Evolutionary conservation across 2,797 vertebrate species (phyloP), one percentile per base, ranked within the genome.

Genomic region (Melanotaenia nigrans): DNA sequence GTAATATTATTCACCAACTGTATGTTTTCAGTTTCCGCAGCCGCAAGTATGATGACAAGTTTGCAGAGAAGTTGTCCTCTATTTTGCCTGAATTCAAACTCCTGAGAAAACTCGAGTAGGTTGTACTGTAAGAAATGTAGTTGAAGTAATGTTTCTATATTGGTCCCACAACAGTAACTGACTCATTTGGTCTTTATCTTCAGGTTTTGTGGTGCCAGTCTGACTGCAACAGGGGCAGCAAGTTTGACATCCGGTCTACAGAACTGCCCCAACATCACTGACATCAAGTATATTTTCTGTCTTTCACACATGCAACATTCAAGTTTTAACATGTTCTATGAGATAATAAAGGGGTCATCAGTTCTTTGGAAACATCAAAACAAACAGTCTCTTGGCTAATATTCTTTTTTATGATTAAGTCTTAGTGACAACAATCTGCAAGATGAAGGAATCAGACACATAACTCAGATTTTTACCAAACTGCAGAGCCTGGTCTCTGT

Each of bases 21-120:
- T 79, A 20, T 84, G 0, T 77, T 70, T 35, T 73, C 85, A 99
- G 97, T 81, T 97, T 98, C 88, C 95, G 87, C 36, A 92, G 96
- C 71, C 94, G 96, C 61, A 98, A 93, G 61, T 97, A 94, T 35
- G 94, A 92, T 0, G 90, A 97, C 30, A 91, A 84, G 68, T 97
- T 99, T 88, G 96, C 95, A 6, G 92, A 95, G 85, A 95, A 94
- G 76, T 90, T 99, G 78, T 92, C 95, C 6, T 90, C 79, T 64
- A 85, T 82, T 75, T 78, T 99, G 76, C 90, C 61, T 1, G 87
- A 90, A 57, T 92, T 97, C 79, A 61, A 42, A 71, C 85, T 2
- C 42, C 90, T 99, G 86, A 91, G 85, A 85, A 95, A 88, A 59
- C 83, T 98, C 0, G 93, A 95, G 97, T 99, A 91, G 93, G 96